phyloP scores from a whole-genome alignment of 2,888 invertebrate species.

The Tachina fera region DNA sequence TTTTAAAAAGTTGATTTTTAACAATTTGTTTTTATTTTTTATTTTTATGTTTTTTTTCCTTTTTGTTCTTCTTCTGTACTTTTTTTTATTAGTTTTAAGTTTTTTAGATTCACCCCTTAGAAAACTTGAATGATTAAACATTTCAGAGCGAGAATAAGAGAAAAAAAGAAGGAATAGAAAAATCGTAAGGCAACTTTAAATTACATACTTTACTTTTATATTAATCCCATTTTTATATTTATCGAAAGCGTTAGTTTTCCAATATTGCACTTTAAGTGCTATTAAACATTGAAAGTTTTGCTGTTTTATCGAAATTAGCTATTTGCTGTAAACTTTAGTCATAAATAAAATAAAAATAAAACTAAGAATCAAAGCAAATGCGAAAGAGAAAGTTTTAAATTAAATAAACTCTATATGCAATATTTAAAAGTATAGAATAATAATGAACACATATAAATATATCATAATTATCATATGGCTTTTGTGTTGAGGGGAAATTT shows the following conservation, averaged over 20 bases:
- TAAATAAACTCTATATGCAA: neutral
- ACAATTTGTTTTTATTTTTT: neutral
- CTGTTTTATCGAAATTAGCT: constrained; percentile 45
- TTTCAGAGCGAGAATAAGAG: too few species aligned
- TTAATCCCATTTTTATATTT: constrained; percentile 56
- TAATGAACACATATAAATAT: neutral
- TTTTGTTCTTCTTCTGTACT: constrained; percentile 11
- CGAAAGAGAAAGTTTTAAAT: neutral
- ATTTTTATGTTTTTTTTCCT: neutral
- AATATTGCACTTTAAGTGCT: constrained; percentile 44
- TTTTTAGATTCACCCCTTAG: constrained; percentile 13
- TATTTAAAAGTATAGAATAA: neutral
- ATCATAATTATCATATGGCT: too few species aligned
- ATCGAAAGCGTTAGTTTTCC: constrained; percentile 38
- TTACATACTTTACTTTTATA: constrained; percentile 52
- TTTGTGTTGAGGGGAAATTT: too few species aligned
- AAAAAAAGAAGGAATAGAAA: neutral
- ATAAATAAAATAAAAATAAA: constrained; percentile 19
- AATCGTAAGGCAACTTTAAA: constrained; percentile 45
- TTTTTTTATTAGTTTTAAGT: constrained; percentile 37
- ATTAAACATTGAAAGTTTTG: constrained; percentile 50
- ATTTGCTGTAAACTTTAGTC: constrained; percentile 30
- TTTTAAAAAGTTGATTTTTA: constrained; percentile 49
- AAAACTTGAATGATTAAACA: constrained; percentile 24
- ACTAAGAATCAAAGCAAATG: neutral